Conservation (phyloP, 2,888 invertebrate genomes). For the Halocaridina rubra region DNA sequence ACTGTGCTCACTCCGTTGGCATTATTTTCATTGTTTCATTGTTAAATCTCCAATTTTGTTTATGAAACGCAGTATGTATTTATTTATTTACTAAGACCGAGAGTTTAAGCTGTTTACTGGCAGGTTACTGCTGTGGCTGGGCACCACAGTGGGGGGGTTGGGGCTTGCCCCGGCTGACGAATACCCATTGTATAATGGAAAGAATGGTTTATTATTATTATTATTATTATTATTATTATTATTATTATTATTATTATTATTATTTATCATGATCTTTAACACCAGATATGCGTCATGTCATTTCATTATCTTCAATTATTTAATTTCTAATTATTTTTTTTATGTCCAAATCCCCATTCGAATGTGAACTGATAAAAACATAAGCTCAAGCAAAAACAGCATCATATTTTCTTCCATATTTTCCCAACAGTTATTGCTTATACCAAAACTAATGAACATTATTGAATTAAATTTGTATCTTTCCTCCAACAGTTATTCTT, state of each 20-base stretch:
- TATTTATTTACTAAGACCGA: too few species aligned
- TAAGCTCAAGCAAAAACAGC: not conserved
- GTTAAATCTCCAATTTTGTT: too few species aligned
- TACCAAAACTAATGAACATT: not conserved
- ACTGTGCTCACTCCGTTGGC: too few species aligned
- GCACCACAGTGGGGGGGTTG: too few species aligned
- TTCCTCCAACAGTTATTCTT: conserved; percentile 36
- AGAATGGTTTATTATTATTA: not conserved
- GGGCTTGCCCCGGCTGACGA: too few species aligned
- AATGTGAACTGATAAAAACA: not conserved
- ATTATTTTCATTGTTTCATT: too few species aligned
- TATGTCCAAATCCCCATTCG: not conserved
- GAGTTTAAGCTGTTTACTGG: too few species aligned
- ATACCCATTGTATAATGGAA: not conserved
- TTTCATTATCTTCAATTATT: not conserved
- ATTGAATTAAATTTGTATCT: not conserved
- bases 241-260: conserved; percentile 8
- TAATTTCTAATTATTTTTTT: not conserved
- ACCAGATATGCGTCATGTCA: not conserved
- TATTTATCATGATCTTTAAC: not conserved
- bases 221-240: not conserved
- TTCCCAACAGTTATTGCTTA: not conserved
- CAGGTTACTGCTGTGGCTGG: too few species aligned
- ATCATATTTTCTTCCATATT: not conserved
- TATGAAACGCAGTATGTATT: too few species aligned